phyloP scores from a whole-genome alignment of 2,888 invertebrate genomes.

The Ctenicera cuprea region DNA sequence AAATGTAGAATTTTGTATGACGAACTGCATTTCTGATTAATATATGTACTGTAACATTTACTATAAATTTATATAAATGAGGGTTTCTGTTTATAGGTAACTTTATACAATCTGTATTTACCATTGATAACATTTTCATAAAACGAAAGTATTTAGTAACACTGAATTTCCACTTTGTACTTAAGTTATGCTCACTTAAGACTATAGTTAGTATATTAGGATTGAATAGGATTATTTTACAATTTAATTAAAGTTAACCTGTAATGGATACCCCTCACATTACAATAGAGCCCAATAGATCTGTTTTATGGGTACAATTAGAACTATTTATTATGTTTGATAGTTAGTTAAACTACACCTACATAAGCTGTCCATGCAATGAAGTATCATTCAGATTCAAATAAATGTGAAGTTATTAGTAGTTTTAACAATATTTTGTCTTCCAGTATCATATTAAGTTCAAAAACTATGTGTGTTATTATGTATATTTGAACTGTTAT shows the following conservation, averaged over 20 bases:
- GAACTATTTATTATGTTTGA: slow-evolving; percentile 9
- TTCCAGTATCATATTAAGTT: slow-evolving; percentile 45
- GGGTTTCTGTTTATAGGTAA: slow-evolving; percentile 7
- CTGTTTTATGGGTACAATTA: neutral
- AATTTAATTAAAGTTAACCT: neutral
- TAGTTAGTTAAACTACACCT: neutral
- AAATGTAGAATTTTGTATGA: slow-evolving; percentile 39
- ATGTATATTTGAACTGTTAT: slow-evolving; percentile 40
- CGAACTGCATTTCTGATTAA: slow-evolving; percentile 4
- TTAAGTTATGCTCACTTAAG: too few relatives aligned
- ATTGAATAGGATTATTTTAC: too few relatives aligned
- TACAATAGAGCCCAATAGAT: neutral
- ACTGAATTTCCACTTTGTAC: too few relatives aligned
- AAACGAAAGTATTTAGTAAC: neutral
- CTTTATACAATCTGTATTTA: neutral
- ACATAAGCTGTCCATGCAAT: slow-evolving; percentile 2
- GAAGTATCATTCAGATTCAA: slow-evolving; percentile 6
- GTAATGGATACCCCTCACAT: neutral
- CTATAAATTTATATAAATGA: neutral
- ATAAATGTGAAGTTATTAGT: slow-evolving; percentile 23
- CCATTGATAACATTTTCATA: neutral
- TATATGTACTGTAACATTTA: slow-evolving; percentile 1
- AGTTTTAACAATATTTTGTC: slow-evolving; percentile 43
- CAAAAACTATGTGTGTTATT: slow-evolving; percentile 28
- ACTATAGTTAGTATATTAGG: too few relatives aligned